phyloP scores from a whole-genome alignment of 2,888 invertebrate genomes.

The Himalopsyche kuldschensis region DNA sequence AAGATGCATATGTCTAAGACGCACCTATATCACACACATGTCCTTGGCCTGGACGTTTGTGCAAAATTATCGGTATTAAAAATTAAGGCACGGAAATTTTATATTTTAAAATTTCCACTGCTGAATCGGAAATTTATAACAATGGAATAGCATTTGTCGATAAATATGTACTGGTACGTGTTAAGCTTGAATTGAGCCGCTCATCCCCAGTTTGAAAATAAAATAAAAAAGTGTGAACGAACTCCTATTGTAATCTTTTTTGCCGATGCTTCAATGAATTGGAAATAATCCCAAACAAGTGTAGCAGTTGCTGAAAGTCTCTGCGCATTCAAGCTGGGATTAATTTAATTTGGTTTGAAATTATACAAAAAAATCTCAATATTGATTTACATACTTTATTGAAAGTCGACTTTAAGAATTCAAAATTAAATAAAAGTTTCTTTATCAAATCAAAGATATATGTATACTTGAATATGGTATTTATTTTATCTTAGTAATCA shows the following conservation, averaged over 20 bases:
- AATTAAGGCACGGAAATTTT: no score
- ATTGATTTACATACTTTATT: neutral
- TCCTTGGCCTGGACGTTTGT: no score
- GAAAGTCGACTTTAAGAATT: neutral
- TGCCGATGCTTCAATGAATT: slow-evolving; percentile 10
- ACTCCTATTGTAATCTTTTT: slow-evolving; percentile 3
- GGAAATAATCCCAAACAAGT: slow-evolving; percentile 11
- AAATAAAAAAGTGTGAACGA: slow-evolving; percentile 8
- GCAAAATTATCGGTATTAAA: no score
- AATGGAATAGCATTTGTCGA: neutral
- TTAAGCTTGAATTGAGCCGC: neutral
- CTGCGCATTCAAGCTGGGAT: neutral
- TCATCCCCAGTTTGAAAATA: neutral
- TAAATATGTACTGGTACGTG: neutral
- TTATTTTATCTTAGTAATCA: no score
- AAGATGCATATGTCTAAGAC: no score
- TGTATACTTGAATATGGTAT: no score
- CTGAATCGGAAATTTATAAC: neutral
- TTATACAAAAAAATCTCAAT: neutral
- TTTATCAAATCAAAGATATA: no score
- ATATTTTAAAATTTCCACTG: neutral
- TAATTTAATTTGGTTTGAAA: neutral
- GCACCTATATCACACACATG: no score
- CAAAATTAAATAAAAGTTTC: no score
- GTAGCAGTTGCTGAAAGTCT: neutral